Percentiles rank a stretch among this genome's conserved stretches.
Evolutionary conservation across 2,113 vertebrate genomes (phyloP).

Genomic region (Pterocles orientalis): DNA sequence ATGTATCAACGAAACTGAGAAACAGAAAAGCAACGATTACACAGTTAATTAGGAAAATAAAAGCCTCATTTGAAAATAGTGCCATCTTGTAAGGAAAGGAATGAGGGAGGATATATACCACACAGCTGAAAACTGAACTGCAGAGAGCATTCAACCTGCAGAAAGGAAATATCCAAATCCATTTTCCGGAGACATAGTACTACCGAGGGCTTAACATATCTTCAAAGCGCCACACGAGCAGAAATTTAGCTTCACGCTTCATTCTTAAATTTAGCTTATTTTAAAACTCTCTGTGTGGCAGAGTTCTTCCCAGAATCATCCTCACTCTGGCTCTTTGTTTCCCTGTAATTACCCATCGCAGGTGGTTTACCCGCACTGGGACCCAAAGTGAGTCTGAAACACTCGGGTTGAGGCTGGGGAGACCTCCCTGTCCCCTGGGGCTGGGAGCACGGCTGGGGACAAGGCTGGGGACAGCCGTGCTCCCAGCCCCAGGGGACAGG

Average conservation of each 20-base stretch:
- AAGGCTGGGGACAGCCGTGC: too few species aligned
- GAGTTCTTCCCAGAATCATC: neutral
- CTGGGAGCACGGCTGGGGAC: too few species aligned
- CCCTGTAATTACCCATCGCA: neutral
- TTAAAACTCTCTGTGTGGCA: neutral
- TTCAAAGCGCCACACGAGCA: neutral
- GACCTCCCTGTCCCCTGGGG: too few species aligned
- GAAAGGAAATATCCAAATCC: neutral
- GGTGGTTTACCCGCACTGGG: accelerated
- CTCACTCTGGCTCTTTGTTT: neutral
- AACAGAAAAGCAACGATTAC: neutral
- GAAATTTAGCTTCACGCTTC: neutral
- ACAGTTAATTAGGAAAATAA: conserved; percentile 3
- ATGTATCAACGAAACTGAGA: neutral
- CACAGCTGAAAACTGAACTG: neutral
- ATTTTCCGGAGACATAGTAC: neutral
- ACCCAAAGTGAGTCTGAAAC: accelerated
- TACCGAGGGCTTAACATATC: neutral
- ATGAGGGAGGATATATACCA: neutral
- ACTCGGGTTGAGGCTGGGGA: neutral
- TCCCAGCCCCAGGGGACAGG: neutral
- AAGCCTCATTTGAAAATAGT: conserved; percentile 19
- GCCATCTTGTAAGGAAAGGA: neutral
- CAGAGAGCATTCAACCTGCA: neutral
- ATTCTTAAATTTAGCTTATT: neutral